phyloP scores from a whole-genome alignment of 2,113 vertebrate genomes.

The Lonchura striata region DNA sequence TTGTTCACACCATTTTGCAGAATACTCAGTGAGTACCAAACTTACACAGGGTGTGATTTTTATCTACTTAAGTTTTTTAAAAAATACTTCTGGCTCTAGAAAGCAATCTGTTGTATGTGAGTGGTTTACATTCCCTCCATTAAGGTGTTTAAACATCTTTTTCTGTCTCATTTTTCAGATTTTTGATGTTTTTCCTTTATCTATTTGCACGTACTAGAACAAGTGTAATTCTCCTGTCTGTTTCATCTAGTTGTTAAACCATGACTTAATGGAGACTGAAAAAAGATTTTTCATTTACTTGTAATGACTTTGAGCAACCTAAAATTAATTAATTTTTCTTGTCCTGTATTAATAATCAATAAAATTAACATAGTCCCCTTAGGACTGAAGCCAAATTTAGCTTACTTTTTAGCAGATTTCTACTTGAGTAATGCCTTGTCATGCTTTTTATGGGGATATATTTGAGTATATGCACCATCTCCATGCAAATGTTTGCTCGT shows the following conservation, averaged over 20 bases:
- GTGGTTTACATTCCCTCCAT: neutral
- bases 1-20: conserved; percentile 91
- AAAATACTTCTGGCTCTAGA: neutral
- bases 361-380: neutral
- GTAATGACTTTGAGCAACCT: neutral
- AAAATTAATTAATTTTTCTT: neutral
- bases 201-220: neutral
- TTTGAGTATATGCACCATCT: accelerated
- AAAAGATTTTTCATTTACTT: neutral
- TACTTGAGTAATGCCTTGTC: neutral
- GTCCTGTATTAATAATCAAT: neutral
- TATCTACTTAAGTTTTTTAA: neutral
- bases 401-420: neutral
- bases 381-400: neutral
- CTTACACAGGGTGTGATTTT: neutral
- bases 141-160: neutral
- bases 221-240: neutral
- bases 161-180: neutral
- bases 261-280: neutral
- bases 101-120: neutral
- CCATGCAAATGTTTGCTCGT: neutral
- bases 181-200: neutral
- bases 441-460: accelerated
- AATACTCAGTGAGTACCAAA: conserved; percentile 88
- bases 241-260: neutral